Evolutionary conservation across 2,797 vertebrate species (phyloP), one percentile per base, ranked within the genome.

Genomic region (Sciurus carolinensis): DNA sequence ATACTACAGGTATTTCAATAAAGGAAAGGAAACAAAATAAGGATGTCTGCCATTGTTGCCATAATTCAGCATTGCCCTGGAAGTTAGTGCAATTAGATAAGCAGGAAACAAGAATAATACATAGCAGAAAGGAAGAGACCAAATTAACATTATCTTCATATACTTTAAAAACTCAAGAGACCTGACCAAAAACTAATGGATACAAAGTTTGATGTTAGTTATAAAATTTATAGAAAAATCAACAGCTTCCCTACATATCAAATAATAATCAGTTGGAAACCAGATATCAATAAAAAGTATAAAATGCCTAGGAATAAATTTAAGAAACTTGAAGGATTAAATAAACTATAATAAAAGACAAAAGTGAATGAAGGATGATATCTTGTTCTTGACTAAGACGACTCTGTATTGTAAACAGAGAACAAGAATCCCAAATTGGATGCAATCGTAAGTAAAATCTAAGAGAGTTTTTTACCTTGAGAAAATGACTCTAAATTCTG

Each of bases 401-500:
- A 83, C 6, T 86, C 57, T 90, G 17, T 66, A 72, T 15, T 81
- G 10, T 76, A 88, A 84, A 94, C 50, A 94, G 66, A 94, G 67
- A 94, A 67, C 12, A 85, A 88, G 83, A 93, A 91, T 86, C n/a
- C 59, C 80, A 92, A 91, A 71, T 30, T 92, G 50, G 89, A 85
- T 67, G 47, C 33, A 88, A 79, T 50, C 28, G 44, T 75, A 90
- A 73, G 59, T 69, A 95, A 94, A 87, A 88, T 81, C 79, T 92
- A 71, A 85, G 22, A 20, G 77, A 54, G 80, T 67, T 59, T 66
- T 95, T 91, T 44, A 93, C 84, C 85, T 87, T 95, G 87, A 94
- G 52, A 92, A 90, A 93, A 93, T 87, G 59, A 75, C 93, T 94
- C 47, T 91, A 95, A 91, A 50, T 96, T 96, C 87, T 89, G 4